Evolutionary conservation across 2,797 vertebrate species (phyloP).

Genomic region (Triplophysa yarkandensis): DNA sequence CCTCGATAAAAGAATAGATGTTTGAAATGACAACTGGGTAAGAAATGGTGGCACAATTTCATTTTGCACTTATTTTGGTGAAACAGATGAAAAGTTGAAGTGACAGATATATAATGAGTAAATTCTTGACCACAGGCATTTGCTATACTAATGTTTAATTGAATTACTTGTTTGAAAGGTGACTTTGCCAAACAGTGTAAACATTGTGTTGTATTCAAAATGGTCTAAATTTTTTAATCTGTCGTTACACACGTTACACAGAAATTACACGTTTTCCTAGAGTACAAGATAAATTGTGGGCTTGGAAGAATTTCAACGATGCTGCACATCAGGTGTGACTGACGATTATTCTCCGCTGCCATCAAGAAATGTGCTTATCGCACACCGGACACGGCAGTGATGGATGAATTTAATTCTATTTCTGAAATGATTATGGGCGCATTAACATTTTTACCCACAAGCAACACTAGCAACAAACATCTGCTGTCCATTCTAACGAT

Average conservation of each 20-base stretch:
- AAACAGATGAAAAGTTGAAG: neutral
- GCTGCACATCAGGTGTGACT: neutral
- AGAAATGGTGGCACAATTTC: too few species aligned
- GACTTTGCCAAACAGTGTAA: neutral
- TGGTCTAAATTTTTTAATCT: neutral
- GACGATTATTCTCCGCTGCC: neutral
- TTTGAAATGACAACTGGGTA: too few species aligned
- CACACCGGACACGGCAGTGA: conserved; percentile 28
- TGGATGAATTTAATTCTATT: conserved; percentile 44
- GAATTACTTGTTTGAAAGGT: neutral
- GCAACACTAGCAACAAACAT: conserved; percentile 13
- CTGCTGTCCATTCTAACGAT: conserved; percentile 17
- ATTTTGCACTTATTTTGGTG: conserved; percentile 11
- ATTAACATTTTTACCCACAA: conserved; percentile 13
- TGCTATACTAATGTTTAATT: neutral
- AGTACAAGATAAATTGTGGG: neutral
- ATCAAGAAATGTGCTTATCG: conserved; percentile 18
- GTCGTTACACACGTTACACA: neutral
- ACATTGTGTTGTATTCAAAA: neutral
- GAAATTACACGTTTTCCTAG: neutral
- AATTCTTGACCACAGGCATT: neutral
- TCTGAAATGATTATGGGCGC: conserved; percentile 44
- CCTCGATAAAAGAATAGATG: too few species aligned
- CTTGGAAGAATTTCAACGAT: neutral
- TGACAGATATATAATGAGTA: neutral